A percentile compares a stretch with the other conserved stretches of the same genome.
Evolutionary conservation across 2,113 vertebrate genomes (phyloP).

Genomic region (Megaptera novaeangliae): DNA sequence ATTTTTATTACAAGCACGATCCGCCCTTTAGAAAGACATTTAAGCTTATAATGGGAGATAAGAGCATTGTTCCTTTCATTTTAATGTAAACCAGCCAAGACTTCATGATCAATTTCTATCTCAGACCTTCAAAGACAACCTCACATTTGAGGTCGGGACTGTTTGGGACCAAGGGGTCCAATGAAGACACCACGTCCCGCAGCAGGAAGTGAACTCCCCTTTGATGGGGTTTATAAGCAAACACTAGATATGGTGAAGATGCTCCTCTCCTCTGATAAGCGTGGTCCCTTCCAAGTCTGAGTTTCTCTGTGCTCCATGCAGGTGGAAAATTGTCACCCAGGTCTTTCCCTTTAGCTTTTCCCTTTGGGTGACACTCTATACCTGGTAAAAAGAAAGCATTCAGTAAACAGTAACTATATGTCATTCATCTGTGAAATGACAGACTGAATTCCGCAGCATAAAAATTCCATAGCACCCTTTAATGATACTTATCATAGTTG

Average conservation of each 20-base stretch:
- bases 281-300: background rate
- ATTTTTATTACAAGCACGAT: background rate
- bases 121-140: background rate
- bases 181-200: background rate
- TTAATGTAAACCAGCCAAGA: background rate
- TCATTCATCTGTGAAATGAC: background rate
- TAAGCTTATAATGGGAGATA: background rate
- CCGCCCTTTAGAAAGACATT: background rate
- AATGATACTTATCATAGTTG: background rate
- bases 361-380: background rate
- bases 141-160: background rate
- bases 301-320: background rate
- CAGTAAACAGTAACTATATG: background rate
- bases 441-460: background rate
- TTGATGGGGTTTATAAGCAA: background rate
- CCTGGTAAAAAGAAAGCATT: background rate
- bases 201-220: background rate
- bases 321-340: background rate
- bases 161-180: background rate
- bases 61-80: background rate
- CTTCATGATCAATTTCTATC: background rate
- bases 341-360: background rate
- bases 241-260: background rate
- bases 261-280: background rate
- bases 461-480: background rate